These are phyloP conservation scores for Bombus sibiricus DNA, from an alignment of 1,140 invertebrate genomes.

Conservation along the genomic window DNA sequence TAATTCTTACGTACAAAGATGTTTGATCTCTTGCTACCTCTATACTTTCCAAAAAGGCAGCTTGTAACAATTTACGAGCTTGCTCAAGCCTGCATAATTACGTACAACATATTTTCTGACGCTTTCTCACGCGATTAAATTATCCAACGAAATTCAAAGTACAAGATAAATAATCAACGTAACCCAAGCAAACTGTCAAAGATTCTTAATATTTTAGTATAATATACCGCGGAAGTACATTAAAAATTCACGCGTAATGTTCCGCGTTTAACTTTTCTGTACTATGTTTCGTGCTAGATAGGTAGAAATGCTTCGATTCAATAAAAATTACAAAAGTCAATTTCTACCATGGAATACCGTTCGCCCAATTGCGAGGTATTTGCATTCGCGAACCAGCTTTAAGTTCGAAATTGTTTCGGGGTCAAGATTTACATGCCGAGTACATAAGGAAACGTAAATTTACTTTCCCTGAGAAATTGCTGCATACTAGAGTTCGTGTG, in stretches of 20 bases:
- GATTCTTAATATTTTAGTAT: neutral
- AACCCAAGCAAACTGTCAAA: neutral
- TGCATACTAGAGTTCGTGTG: neutral
- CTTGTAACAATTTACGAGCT: too few species aligned
- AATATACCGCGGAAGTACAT: neutral
- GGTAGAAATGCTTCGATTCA: neutral
- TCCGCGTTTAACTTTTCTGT: neutral
- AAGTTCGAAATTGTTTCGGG: slow-evolving; percentile 20
- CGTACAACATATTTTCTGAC: neutral
- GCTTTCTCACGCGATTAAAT: neutral
- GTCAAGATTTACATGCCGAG: slow-evolving; percentile 27
- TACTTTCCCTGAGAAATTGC: neutral
- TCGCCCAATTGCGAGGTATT: neutral
- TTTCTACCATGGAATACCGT: neutral
- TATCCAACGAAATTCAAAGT: neutral
- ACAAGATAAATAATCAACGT: neutral
- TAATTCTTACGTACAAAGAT: neutral
- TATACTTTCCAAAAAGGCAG: too few species aligned
- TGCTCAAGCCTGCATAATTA: too few species aligned
- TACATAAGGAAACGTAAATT: neutral
- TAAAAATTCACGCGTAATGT: neutral
- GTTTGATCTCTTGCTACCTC: too few species aligned
- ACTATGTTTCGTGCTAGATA: neutral
- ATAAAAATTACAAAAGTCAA: slow-evolving; percentile 11
- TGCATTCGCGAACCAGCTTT: slow-evolving; percentile 10